Base-by-base conservation (phyloP, 2,888 invertebrate genomes). In the Leptothorax acervorum region DNA sequence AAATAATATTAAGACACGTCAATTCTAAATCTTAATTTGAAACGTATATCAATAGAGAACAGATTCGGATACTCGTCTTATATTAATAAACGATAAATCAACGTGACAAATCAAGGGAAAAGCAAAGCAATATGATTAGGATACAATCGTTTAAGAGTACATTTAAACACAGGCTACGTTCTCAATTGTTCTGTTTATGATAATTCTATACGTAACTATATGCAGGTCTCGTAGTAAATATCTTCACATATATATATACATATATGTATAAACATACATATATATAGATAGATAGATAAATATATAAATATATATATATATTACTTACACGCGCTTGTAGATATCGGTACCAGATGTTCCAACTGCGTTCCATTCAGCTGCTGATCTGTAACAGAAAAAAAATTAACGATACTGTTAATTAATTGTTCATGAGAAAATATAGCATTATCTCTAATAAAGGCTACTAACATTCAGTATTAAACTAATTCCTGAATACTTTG, bases 291-390 rank as follows among this genome's bases (percentile, higher is more conserved):
- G 23, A 23, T 23, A 23, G 23, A 23, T 23, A 23, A 23, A 23
- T 23, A 23, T 23, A 23, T 23, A 23, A 23, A 23, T 23, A 23
- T 23, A 60, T 23, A 60, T n/a, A n/a, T 2, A 39, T 71, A 79
- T 75, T 82, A 92, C 92, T 92, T 86, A 91, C 91, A 87, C 66
- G 88, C 82, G 79, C 66, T 88, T 39, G 78, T 76, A 28, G 88
- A 85, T 71, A 75, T 76, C 12, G 88, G 73, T 6, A 88, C 88
- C 45, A 90, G 85, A 74, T 89, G 87, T 57, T 92, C 92, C 88
- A 90, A 73, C 68, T 91, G 92, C 18, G 89, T 90, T 12, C 91
- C 92, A 57, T 92, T 92, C 60, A 79, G 28, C 1, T 90, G 65
- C 53, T 88, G 79, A 60, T 91, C 86, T 88, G 79, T 2, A 12